Conservation (phyloP, 2,888 invertebrate genomes). For the Empis stercorea region DNA sequence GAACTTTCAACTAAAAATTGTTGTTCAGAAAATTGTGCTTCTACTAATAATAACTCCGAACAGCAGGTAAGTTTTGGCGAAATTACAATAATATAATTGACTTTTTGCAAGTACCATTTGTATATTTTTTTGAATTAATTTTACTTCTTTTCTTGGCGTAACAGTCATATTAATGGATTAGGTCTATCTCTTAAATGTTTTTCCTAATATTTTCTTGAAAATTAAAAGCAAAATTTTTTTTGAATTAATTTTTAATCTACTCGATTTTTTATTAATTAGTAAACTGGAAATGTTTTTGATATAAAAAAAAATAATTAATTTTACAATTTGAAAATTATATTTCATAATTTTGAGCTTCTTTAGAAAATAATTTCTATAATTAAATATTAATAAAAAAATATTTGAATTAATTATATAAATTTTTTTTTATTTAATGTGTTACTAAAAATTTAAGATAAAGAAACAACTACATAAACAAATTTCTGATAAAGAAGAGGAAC, state of each 20-base stretch:
- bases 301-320: not conserved
- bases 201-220: too few relatives aligned
- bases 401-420: too few relatives aligned
- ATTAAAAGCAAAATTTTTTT: too few relatives aligned
- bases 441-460: slow-evolving; percentile 19
- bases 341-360: not conserved
- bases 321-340: not conserved
- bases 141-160: too few relatives aligned
- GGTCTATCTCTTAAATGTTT: too few relatives aligned
- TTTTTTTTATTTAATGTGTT: not conserved
- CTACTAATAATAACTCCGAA: slow-evolving; percentile 14
- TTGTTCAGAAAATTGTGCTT: slow-evolving; percentile 15
- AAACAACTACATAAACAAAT: slow-evolving; percentile 25
- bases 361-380: not conserved
- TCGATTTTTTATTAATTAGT: not conserved
- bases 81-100: too few relatives aligned
- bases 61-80: slow-evolving; percentile 17
- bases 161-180: too few relatives aligned
- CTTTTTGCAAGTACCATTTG: too few relatives aligned
- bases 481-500: slow-evolving; percentile 21
- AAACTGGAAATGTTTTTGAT: not conserved
- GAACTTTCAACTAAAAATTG: slow-evolving; percentile 16
- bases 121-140: too few relatives aligned
- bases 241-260: not conserved
- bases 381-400: not conserved